Evolutionary conservation across 2,797 vertebrate genomes (phyloP), one percentile per base, ranked within the genome.

Genomic region (Psittacula echo): DNA sequence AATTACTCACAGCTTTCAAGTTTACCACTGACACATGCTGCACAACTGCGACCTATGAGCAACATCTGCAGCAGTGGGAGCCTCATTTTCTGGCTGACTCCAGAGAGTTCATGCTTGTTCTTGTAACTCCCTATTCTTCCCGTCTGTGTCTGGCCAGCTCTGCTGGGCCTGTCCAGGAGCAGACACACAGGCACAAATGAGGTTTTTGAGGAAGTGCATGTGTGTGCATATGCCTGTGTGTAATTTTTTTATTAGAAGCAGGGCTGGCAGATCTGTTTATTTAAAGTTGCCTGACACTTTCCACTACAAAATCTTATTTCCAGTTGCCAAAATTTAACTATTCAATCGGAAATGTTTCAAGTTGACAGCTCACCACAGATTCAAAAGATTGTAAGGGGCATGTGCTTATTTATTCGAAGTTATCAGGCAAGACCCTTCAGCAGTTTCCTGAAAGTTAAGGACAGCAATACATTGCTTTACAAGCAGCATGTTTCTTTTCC

Each of bases 61-160:
- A 92, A 54, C 6, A 65, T 83, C 76, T 58, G 79, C 70, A 70
- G 87, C 1, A 5, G 54, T 70, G 42, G 61, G 51, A 94, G 53
- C n/a, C 39, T 82, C 61, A 50, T 92, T 77, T 90, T 93, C 84
- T 90, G 72, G 7, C 61, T 85, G 81, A 80, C 32, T 93, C 24
- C 58, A 75, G 65, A 66, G 30, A 56, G 58, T 71, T 87, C 86
- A 70, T 42, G 50, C 50, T 76, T 54, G 50, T 44, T 87, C 32
- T 92, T 4, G 1, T 67, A 80, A 76, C 32, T 80, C 78, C 85
- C 37, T 39, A 1, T 48, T 81, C 74, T 68, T 77, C 73, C 54
- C 2, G 0, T 78, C 54, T 81, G 41, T 9, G 9, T 54, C 66
- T 72, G 64, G 66, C 73, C 64, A 92, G 67, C 42, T 81, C 34